These are phyloP conservation scores for Anthopleura xanthogrammica DNA, from an alignment of 92 coral and sea anemone genomes.

Conservation along the genomic window DNA sequence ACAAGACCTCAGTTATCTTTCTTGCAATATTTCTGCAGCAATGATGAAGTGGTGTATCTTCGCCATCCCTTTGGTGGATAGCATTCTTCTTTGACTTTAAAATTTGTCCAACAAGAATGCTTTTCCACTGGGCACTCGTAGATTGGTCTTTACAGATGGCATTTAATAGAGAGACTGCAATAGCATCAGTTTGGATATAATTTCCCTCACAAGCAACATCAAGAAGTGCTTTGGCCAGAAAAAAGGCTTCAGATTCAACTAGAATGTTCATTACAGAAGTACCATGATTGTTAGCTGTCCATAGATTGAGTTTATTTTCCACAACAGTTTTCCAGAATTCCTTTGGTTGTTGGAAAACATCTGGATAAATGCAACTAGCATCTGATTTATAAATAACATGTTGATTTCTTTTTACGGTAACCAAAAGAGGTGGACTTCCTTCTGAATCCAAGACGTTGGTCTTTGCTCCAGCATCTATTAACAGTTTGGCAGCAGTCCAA, in stretches of 20 bases:
- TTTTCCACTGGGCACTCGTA: not conserved
- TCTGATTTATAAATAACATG: not conserved
- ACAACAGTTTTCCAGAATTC: not conserved
- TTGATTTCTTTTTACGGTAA: not conserved
- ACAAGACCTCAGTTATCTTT: too few relatives aligned
- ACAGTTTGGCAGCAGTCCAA: constrained; percentile 36
- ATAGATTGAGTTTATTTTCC: not conserved
- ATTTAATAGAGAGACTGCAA: not conserved
- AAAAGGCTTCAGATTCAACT: not conserved
- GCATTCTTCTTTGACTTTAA: not conserved
- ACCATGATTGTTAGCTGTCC: not conserved
- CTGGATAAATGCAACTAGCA: not conserved
- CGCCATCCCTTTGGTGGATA: not conserved
- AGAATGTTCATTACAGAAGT: constrained; percentile 11
- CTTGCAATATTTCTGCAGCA: not conserved
- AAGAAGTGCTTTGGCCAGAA: not conserved
- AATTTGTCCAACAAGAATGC: not conserved
- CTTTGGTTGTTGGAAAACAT: constrained; percentile 13
- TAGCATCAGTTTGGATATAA: not conserved
- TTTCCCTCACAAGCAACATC: not conserved
- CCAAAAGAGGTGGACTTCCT: constrained; percentile 24
- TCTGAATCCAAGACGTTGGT: constrained; percentile 5
- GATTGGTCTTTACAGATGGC: not conserved
- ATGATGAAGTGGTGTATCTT: not conserved
- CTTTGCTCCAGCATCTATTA: constrained; percentile 50